Evolutionary conservation across 2,888 invertebrate genomes (phyloP).

Genomic region (Tillus elongatus): DNA sequence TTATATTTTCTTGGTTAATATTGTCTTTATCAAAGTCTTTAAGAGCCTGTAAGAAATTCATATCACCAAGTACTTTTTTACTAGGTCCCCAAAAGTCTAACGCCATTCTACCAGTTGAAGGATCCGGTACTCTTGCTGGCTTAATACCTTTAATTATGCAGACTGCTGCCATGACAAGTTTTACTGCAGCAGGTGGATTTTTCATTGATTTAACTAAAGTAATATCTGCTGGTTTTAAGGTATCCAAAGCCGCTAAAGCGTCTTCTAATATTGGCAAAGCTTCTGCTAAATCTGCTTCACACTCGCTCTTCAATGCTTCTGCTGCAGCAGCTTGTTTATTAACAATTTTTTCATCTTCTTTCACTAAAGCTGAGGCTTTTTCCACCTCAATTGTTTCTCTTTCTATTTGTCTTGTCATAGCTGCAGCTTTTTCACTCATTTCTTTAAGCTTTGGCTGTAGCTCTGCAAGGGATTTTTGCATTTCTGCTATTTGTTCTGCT

Average conservation of each 20-base stretch:
- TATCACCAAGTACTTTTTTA: slow-evolving; percentile 70
- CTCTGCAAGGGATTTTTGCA: slow-evolving; percentile 65
- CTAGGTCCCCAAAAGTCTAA: slow-evolving; percentile 81
- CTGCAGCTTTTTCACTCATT: slow-evolving; percentile 62
- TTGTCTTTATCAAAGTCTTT: slow-evolving; percentile 80
- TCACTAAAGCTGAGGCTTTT: slow-evolving; percentile 67
- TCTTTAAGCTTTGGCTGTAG: slow-evolving; percentile 65
- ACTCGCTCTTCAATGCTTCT: slow-evolving; percentile 76
- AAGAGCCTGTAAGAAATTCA: slow-evolving; percentile 65
- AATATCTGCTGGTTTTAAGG: slow-evolving; percentile 75
- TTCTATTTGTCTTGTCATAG: slow-evolving; percentile 70
- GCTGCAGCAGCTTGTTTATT: slow-evolving; percentile 80
- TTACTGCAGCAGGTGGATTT: slow-evolving; percentile 73
- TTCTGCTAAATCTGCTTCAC: slow-evolving; percentile 84
- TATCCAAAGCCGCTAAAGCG: slow-evolving; percentile 67
- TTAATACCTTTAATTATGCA: slow-evolving; percentile 75
- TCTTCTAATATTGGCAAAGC: slow-evolving; percentile 77
- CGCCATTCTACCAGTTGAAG: slow-evolving; percentile 57
- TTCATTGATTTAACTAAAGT: slow-evolving; percentile 84
- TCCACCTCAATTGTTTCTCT: slow-evolving; percentile 68
- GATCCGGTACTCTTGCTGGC: slow-evolving; percentile 55
- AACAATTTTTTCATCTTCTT: slow-evolving; percentile 79
- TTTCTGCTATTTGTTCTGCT: slow-evolving; percentile 62
- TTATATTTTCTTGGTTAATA: slow-evolving; percentile 63
- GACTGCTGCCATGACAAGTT: slow-evolving; percentile 83